Evolutionary conservation across 2,888 invertebrate genomes (phyloP), one percentile per base, ranked within the genome.

Genomic region (Microdon myrmicae): DNA sequence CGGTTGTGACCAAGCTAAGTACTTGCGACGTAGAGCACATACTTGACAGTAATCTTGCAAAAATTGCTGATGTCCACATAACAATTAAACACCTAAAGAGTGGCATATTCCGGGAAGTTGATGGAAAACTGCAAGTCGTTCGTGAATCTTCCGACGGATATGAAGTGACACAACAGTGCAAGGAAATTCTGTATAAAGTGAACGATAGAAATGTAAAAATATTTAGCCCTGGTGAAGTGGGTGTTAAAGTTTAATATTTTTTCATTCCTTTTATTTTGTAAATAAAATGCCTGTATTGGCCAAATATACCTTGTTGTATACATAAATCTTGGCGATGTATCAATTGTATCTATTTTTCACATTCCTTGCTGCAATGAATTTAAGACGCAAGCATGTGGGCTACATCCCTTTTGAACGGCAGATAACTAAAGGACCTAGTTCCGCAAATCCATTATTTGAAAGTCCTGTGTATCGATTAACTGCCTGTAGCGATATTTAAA

Each of bases 151-250:
- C 70, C 3, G 69, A 72, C 35, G 75, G 71, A 19, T 77, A 72
- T 43, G 69, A 71, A 8, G 68, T 73, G 37, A 71, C 72, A 12
- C 68, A 73, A 53, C 66, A 68, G 9, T 72, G 73, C 47, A 79
- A 79, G 56, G 76, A 74, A 49, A 73, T 80, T 28, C 71, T 80
- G 28, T 91, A 86, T 72, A 90, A 90, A 80, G 82, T 90, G 54
- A 85, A 85, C 75, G 90, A 90, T 75, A 85, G 87, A 73, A 89
- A 89, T 71, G 85, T 90, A 2, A 89, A 88, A 75, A 82, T 90
- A 29, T 87, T 89, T 75, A 85, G 86, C 68, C 89, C 89, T 2
- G 90, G 90, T 26, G 83, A 80, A 68, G 70, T 79, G 59, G 80
- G 80, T 16, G 73, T 79, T 16, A 79, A 75, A 45, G 69, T 75